Evolutionary conservation across 1,140 invertebrate genomes (phyloP), one percentile per base, ranked within the genome.

Genomic region (Penaeus chinensis): DNA sequence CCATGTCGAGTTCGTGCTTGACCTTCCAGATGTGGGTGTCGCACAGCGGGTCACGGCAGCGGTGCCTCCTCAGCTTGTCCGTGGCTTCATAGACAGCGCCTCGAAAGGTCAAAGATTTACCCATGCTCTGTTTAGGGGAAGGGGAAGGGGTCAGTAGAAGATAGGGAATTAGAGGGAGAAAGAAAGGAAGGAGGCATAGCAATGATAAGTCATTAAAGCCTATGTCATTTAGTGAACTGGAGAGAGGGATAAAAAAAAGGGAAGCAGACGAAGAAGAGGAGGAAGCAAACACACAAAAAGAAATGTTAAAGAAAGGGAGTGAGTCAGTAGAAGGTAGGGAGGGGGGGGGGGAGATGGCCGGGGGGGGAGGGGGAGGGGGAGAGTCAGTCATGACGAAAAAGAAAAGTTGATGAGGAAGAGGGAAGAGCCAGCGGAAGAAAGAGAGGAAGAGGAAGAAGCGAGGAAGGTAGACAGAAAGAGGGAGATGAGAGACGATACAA

Each of bases 11-110:
- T 91, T 98, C 96, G 92, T 97, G 95, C 90, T 95, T 96, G 22
- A 96, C 96, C 92, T 97, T 97, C 96, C 96, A 97, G 27, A 97
- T 89, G 84, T 93, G 92, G 1, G 92, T 93, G 90, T 93, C 92
- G 90, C 93, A 93, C 4, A 88, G 79, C 0, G 91, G 88, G 80
- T 91, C 90, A 0, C 87, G 79, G 37, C 91, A 91, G 0, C 90
- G 69, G 81, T 88, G 89, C 11, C 85, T 47, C 11, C 89, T 71
- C 19, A 90, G 84, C 74, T 85, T 81, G 90, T 96, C 95, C 90
- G 95, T 94, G 13, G 97, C 96, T 93, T 98, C 96, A 91, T 94
- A 97, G 2, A 98, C 97, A 42, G 97, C 96, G 19, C 97, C 96
- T 61, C 96, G 95, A 91, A 98, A 97, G 32, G 96, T 96, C 89